Evolutionary conservation across 2,888 invertebrate genomes (phyloP).

Genomic region (Pteria penguin): DNA sequence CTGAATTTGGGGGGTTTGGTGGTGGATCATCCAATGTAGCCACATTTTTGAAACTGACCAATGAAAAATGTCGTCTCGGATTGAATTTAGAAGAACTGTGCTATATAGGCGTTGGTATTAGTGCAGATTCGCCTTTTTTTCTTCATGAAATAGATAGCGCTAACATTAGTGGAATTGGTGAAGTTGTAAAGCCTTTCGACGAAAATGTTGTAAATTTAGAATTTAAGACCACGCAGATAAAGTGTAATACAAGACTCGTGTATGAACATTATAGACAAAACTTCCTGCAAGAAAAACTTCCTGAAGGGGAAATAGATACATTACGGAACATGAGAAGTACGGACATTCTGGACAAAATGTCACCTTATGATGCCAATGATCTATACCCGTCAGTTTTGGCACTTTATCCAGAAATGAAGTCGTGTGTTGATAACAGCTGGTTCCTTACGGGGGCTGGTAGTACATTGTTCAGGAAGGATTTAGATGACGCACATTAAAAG

Average conservation of each 20-base stretch:
- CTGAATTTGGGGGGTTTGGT: slow-evolving; percentile 18
- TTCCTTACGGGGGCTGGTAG: slow-evolving; percentile 26
- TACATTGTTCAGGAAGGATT: slow-evolving; percentile 21
- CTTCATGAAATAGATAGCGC: slow-evolving; percentile 16
- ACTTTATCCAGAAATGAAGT: slow-evolving; percentile 19
- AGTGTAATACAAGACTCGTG: slow-evolving; percentile 14
- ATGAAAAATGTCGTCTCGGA: slow-evolving; percentile 11
- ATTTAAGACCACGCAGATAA: neutral
- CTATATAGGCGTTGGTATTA: slow-evolving; percentile 1
- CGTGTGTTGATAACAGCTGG: slow-evolving; percentile 16
- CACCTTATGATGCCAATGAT: slow-evolving; percentile 6
- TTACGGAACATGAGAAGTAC: neutral
- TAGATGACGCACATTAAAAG: no score
- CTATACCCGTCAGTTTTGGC: slow-evolving; percentile 2
- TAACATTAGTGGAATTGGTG: slow-evolving; percentile 27
- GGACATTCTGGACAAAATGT: neutral
- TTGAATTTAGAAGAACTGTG: slow-evolving; percentile 9
- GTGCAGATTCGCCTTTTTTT: slow-evolving; percentile 25
- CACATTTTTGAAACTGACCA: slow-evolving; percentile 19
- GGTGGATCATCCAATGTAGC: slow-evolving; percentile 33
- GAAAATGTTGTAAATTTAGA: slow-evolving; percentile 1
- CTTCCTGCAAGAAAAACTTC: neutral
- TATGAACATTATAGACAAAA: slow-evolving; percentile 17
- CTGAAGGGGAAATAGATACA: neutral
- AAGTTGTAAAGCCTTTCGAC: slow-evolving; percentile 9